phyloP scores from a whole-genome alignment of 1,140 invertebrate genomes.

The Drosophila busckii region DNA sequence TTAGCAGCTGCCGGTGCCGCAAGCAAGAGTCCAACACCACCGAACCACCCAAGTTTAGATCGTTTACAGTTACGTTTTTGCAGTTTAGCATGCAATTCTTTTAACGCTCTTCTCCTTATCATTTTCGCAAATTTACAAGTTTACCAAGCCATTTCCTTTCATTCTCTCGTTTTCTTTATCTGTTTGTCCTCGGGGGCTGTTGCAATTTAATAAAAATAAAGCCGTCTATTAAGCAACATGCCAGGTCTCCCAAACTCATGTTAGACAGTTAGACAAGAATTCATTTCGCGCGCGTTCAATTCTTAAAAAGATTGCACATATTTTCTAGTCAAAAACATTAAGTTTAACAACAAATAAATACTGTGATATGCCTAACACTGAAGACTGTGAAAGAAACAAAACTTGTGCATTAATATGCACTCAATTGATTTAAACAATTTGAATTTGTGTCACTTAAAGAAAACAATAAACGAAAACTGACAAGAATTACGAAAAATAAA shows the following conservation, averaged over 20 bases:
- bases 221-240: conserved; percentile 50
- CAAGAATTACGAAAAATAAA: conserved; percentile 38
- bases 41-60: conserved; percentile 27
- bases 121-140: neutral
- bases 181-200: conserved; percentile 24
- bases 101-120: conserved; percentile 3
- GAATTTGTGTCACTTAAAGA: conserved; percentile 28
- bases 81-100: conserved; percentile 15
- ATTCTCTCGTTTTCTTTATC: neutral
- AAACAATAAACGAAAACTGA: conserved; percentile 53
- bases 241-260: conserved; percentile 10
- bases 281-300: conserved; percentile 1
- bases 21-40: conserved; percentile 24
- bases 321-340: conserved; percentile 6
- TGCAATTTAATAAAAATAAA: conserved; percentile 52
- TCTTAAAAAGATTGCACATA: conserved; percentile 1
- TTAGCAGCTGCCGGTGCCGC: conserved; percentile 44
- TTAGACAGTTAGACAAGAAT: neutral
- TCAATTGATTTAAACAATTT: conserved; percentile 42
- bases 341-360: conserved; percentile 8
- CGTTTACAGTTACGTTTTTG: conserved; percentile 21
- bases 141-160: conserved; percentile 1
- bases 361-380: conserved; percentile 24
- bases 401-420: no score
- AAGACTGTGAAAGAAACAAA: conserved; percentile 20